phyloP scores from a whole-genome alignment of 2,113 vertebrate genomes.

The Prionailurus bengalensis region DNA sequence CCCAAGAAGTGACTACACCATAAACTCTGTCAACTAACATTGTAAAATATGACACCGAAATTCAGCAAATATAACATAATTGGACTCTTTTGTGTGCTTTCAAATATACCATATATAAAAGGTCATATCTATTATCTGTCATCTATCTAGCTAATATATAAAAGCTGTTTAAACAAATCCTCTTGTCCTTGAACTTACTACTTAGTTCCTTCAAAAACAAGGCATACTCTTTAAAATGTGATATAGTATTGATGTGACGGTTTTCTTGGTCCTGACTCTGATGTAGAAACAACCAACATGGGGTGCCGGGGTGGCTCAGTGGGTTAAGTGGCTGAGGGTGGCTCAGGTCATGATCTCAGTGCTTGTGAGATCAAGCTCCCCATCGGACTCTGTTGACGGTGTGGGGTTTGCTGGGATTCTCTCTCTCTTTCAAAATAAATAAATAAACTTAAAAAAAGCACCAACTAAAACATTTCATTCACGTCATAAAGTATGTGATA shows the following conservation, averaged over 20 bases:
- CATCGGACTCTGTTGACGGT: too few species aligned
- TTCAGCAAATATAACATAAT: constrained; percentile 17
- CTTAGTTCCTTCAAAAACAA: not conserved
- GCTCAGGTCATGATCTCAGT: too few species aligned
- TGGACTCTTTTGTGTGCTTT: not conserved
- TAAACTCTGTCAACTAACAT: not conserved
- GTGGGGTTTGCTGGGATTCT: too few species aligned
- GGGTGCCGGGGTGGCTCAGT: too few species aligned
- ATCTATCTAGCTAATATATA: not conserved
- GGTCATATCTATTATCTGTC: not conserved
- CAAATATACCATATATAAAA: not conserved
- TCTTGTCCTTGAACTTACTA: not conserved
- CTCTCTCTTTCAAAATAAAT: too few species aligned
- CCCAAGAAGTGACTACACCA: not conserved
- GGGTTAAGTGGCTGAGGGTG: too few species aligned
- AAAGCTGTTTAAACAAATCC: constrained; percentile 36
- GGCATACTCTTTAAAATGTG: not conserved
- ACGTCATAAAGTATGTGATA: not conserved
- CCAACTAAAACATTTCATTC: not conserved
- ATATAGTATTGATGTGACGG: not conserved
- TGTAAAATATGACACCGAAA: not conserved
- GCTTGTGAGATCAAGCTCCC: too few species aligned
- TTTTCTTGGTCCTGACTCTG: not conserved
- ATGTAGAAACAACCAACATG: not conserved
- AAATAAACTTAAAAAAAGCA: not conserved